Conservation (phyloP, 2,888 invertebrate species). For the Calliphora vomitoria region DNA sequence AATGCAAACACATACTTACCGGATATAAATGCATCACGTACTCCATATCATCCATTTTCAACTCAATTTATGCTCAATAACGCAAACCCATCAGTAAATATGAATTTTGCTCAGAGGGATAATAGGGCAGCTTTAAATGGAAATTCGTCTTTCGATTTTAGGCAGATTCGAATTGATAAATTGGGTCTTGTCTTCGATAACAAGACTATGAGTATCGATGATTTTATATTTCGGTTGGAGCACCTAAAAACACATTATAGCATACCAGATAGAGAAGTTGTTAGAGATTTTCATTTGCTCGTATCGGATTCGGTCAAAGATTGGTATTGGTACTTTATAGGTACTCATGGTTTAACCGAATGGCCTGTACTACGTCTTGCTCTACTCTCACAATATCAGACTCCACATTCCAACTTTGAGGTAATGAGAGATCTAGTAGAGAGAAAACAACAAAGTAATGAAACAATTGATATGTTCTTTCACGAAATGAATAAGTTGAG, state of each 20-base stretch:
- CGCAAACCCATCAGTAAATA: neutral
- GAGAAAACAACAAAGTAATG: neutral
- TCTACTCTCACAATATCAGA: neutral
- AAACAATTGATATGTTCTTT: neutral
- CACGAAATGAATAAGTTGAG: constrained; percentile 3
- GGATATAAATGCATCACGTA: no score
- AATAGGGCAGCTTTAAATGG: no score
- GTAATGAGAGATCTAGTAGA: neutral
- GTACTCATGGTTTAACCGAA: neutral
- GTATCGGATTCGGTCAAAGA: neutral
- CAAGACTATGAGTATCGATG: no score
- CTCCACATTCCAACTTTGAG: neutral
- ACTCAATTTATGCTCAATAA: neutral
- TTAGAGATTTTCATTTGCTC: neutral
- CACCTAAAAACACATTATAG: no score
- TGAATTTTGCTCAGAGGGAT: no score
- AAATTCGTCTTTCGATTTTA: no score
- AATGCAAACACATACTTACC: neutral
- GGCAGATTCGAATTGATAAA: no score
- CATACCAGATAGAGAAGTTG: neutral
- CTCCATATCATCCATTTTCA: neutral
- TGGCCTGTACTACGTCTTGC: neutral
- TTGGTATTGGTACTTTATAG: neutral
- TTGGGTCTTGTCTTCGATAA: no score
- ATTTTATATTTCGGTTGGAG: no score